Evolutionary conservation across 2,888 invertebrate species (phyloP), one percentile per base, ranked within the genome.

Genomic region (Fabriciana adippe): DNA sequence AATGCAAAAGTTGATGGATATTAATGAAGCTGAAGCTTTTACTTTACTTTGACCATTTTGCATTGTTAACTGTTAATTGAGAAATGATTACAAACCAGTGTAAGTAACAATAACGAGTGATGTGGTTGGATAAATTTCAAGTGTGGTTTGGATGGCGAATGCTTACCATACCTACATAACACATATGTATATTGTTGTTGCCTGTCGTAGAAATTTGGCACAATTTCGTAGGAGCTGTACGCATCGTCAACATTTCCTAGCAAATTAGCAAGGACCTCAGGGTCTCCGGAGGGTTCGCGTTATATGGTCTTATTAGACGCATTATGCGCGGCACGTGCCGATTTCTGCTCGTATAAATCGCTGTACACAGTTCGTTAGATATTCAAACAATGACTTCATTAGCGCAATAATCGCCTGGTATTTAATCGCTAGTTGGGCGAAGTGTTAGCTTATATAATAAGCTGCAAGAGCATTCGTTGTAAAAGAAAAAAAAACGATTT

Each of bases 371-470:
- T 90, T 91, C 90, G 88, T 92, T 92, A 91, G 88, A 86, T 83
- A 81, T 81, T 79, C 86, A 89, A 91, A 92, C 89, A 90, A 90
- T 89, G 86, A 85, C 83, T 91, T 92, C 90, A 92, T 92, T 91
- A 91, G 89, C 79, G 85, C 78, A 84, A 83, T 89, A 91, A 92
- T 89, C 83, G 87, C 77, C 82, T 66, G 21, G 18, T 66, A 66
- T 60, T 66, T 55, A 54, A 66, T 31, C 31, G 31, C 54, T 60
- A 47, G 53, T 66, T 60, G 66, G 47, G 55, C 35, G 47, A 26
- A 56, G 41, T 18, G 13, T 45, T 45, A 45, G 31, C 59, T 59
- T 16, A 59, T 6, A 57, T 26, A 59, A 48, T 59, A 26, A 59
- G 59, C 16, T 59, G 2, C 31, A 48, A 31, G 14, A 15, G 51